Evolutionary conservation across 2,113 vertebrate species (phyloP).

Genomic region (Platichthys stellatus): DNA sequence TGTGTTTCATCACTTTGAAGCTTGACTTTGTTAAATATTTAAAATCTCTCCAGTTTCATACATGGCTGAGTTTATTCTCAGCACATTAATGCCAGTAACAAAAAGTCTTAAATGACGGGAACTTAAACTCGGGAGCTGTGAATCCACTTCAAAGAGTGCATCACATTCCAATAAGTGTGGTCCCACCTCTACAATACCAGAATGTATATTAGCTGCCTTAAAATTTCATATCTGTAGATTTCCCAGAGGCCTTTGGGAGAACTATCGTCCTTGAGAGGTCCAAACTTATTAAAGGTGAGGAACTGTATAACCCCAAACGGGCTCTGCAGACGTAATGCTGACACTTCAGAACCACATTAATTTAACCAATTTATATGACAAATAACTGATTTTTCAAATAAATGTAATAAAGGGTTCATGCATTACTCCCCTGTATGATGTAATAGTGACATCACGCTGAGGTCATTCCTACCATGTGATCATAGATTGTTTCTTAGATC

Average conservation of each 20-base stretch:
- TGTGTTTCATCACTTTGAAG: slow-evolving; percentile 19
- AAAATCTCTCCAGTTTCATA: not conserved
- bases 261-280: not conserved
- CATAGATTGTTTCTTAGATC: too few relatives aligned
- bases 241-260: not conserved
- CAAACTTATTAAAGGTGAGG: not conserved
- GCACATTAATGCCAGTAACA: not conserved
- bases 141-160: not conserved
- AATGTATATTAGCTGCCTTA: not conserved
- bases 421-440: too few relatives aligned
- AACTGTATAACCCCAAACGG: too few relatives aligned
- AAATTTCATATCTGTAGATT: not conserved
- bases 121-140: not conserved
- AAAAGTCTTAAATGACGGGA: not conserved
- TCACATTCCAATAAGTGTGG: not conserved
- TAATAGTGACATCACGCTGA: too few relatives aligned
- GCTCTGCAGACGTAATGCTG: too few relatives aligned
- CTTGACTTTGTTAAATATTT: not conserved
- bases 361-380: too few relatives aligned
- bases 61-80: not conserved
- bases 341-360: too few relatives aligned
- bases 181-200: slow-evolving; percentile 5
- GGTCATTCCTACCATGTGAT: too few relatives aligned
- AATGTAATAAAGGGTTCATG: too few relatives aligned
- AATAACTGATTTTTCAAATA: too few relatives aligned